Percentiles rank a stretch among this genome's conserved stretches.
These are phyloP conservation scores for Ennomos erosarius DNA, from an alignment of 2,888 invertebrate species.

Conservation along the genomic window DNA sequence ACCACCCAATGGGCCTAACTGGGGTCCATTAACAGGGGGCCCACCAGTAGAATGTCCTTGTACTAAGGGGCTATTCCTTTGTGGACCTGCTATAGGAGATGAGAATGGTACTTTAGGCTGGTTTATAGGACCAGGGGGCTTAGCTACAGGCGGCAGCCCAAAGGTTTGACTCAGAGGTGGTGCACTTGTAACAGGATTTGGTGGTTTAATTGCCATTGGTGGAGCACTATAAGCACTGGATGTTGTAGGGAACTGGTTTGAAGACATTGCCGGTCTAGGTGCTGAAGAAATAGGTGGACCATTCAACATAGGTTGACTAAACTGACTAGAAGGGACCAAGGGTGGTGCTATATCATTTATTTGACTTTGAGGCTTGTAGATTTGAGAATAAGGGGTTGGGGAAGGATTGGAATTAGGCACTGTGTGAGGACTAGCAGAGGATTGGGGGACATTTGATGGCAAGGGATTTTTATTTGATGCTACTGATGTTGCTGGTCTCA, in stretches of 20 bases:
- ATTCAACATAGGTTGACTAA: slow-evolving; percentile 66
- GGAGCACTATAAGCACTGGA: slow-evolving; percentile 51
- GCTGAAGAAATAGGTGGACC: slow-evolving; percentile 56
- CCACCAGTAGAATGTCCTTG: slow-evolving; percentile 46
- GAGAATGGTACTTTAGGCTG: slow-evolving; percentile 61
- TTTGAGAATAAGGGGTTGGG: slow-evolving; percentile 58
- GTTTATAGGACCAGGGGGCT: slow-evolving; percentile 37
- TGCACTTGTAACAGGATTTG: slow-evolving; percentile 20
- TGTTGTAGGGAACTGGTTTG: slow-evolving; percentile 48
- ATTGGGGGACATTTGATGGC: slow-evolving; percentile 53
- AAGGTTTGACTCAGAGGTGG: slow-evolving; percentile 29
- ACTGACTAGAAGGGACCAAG: slow-evolving; percentile 76
- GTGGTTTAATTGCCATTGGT: slow-evolving; percentile 27
- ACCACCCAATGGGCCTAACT: slow-evolving; percentile 29
- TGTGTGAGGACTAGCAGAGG: slow-evolving; percentile 49
- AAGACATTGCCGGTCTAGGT: slow-evolving; percentile 27
- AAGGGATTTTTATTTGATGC: slow-evolving; percentile 45
- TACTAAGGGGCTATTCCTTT: slow-evolving; percentile 63
- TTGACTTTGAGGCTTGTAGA: slow-evolving; percentile 59
- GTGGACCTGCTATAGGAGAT: slow-evolving; percentile 51
- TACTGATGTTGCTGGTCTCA: slow-evolving; percentile 49
- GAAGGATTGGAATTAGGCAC: slow-evolving; percentile 43
- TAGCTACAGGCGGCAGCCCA: slow-evolving; percentile 36
- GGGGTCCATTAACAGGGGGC: slow-evolving; percentile 37
- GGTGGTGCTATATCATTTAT: slow-evolving; percentile 79